These are phyloP conservation scores for Auanema freiburgensis DNA, from an alignment of 2,888 invertebrate species.

Conservation along the genomic window DNA sequence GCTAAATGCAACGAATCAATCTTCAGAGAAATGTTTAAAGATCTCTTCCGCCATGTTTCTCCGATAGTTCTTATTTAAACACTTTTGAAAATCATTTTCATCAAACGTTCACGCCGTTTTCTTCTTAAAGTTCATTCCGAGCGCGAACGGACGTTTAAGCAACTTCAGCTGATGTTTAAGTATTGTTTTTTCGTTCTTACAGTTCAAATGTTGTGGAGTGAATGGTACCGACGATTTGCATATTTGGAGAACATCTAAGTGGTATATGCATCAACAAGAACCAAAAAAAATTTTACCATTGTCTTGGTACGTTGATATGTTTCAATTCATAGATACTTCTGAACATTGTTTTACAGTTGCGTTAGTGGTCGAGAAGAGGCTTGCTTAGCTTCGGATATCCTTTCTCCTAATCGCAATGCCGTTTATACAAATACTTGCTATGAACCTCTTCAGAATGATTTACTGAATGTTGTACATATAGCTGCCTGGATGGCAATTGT, in stretches of 20 bases:
- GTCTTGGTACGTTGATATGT: conserved; percentile 17
- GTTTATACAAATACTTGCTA: conserved; percentile 59
- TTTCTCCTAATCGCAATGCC: conserved; percentile 16
- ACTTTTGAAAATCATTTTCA: too few species aligned
- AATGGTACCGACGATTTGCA: conserved; percentile 58
- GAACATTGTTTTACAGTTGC: conserved; percentile 30
- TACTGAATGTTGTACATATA: conserved; percentile 56
- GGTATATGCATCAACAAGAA: conserved; percentile 60
- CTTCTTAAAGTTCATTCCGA: too few species aligned
- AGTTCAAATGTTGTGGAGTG: conserved; percentile 63
- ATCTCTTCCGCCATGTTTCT: too few species aligned
- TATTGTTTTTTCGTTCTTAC: conserved; percentile 23
- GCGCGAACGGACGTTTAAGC: too few species aligned
- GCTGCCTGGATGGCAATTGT: conserved; percentile 59
- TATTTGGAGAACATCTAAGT: conserved; percentile 63
- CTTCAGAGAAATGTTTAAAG: too few species aligned
- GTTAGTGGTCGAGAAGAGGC: conserved; percentile 24
- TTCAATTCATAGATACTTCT: background rate
- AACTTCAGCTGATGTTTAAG: too few species aligned
- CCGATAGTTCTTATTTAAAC: too few species aligned
- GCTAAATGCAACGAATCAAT: too few species aligned
- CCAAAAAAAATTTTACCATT: conserved; percentile 30
- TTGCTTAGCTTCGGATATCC: conserved; percentile 34
- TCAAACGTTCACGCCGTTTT: too few species aligned
- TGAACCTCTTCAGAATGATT: conserved; percentile 51